These are phyloP conservation scores for Propithecus deckenii DNA, from an alignment of 2,797 vertebrate genomes.

Conservation along the genomic window DNA sequence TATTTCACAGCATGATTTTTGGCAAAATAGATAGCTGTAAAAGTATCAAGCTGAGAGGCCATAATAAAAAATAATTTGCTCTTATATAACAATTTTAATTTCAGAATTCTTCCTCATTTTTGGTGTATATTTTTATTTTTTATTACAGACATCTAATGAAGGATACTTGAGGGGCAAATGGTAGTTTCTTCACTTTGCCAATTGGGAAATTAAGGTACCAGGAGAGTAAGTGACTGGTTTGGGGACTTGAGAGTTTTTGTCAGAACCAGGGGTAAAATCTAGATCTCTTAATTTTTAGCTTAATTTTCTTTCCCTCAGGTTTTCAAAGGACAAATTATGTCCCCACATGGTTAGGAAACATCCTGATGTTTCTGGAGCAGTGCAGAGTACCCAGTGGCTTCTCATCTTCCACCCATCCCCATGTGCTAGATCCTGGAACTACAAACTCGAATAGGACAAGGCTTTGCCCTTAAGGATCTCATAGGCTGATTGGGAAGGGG, in stretches of 20 bases:
- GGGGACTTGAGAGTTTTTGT: conserved; percentile 7
- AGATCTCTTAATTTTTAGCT: background rate
- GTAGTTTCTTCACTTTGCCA: conserved; percentile 16
- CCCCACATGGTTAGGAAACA: background rate
- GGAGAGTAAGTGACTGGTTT: background rate
- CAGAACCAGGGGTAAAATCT: background rate
- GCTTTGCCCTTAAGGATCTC: background rate
- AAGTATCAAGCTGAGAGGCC: conserved; percentile 71
- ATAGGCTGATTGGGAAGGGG: background rate
- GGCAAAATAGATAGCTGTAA: conserved; percentile 64
- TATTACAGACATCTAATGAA: background rate
- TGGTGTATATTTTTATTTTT: background rate
- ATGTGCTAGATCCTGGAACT: background rate
- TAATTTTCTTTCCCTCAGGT: background rate
- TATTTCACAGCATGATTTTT: conserved; percentile 77
- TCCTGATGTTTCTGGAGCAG: background rate
- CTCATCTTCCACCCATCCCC: background rate
- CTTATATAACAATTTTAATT: conserved; percentile 69
- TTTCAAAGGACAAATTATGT: background rate
- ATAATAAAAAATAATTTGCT: conserved; percentile 70
- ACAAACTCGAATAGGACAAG: background rate
- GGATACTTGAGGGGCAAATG: background rate
- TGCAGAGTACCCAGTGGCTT: background rate
- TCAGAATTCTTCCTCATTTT: conserved; percentile 44
- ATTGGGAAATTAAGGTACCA: background rate